Percentiles rank a stretch among this genome's conserved stretches.
Conservation (phyloP, 2,797 vertebrate species). For the Acridotheres tristis region DNA sequence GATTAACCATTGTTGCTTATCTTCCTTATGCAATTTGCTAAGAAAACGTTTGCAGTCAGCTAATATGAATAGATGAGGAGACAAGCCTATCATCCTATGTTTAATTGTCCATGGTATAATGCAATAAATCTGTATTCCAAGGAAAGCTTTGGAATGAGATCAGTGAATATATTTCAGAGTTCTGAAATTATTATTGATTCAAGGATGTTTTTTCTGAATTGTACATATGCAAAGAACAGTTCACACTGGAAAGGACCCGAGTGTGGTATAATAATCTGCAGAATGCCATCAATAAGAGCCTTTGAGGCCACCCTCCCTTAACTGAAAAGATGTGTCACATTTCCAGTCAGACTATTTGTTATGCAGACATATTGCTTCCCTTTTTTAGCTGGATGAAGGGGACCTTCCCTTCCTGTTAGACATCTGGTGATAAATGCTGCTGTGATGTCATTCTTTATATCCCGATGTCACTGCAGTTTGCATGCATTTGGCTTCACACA, state of each 20-base stretch:
- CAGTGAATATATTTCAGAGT: neutral
- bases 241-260: fast-evolving
- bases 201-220: neutral
- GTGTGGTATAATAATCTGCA: neutral
- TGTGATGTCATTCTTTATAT: neutral
- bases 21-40: neutral
- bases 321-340: neutral
- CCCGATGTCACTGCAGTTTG: neutral
- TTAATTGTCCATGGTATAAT: conserved; percentile 28
- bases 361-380: neutral
- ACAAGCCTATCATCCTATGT: conserved; percentile 7
- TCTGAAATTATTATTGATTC: conserved; percentile 30
- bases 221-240: neutral
- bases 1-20: neutral
- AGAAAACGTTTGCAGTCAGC: conserved; percentile 27
- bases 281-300: neutral
- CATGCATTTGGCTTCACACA: neutral
- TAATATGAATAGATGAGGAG: conserved; percentile 13
- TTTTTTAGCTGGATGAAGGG: neutral
- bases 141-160: neutral
- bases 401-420: neutral
- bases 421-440: neutral
- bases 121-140: conserved; percentile 29
- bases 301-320: neutral
- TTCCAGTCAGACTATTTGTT: neutral